These are phyloP conservation scores for Nowickia ferox DNA, from an alignment of 2,888 invertebrate genomes.

Conservation along the genomic window DNA sequence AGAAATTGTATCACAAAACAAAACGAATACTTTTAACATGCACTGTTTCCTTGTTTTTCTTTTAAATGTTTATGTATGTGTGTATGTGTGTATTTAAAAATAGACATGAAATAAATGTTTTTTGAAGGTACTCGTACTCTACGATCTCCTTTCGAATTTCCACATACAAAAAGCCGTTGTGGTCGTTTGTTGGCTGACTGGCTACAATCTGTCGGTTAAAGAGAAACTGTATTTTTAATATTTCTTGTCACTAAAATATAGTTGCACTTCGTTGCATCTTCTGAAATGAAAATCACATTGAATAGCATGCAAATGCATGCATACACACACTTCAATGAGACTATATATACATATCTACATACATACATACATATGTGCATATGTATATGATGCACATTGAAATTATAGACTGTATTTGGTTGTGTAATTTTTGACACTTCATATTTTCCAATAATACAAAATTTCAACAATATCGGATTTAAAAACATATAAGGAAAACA, in stretches of 20 bases:
- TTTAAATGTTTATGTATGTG: background rate
- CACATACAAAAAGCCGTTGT: constrained; percentile 21
- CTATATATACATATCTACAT: background rate
- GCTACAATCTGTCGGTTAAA: constrained; percentile 40
- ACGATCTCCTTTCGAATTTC: constrained; percentile 9
- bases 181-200: constrained; percentile 67
- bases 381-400: background rate
- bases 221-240: constrained; percentile 78
- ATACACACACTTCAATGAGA: background rate
- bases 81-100: background rate
- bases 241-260: constrained; percentile 82
- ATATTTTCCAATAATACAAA: background rate
- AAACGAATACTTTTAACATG: no score
- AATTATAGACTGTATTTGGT: background rate
- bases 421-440: background rate
- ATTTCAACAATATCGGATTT: background rate
- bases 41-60: background rate
- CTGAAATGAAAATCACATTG: background rate
- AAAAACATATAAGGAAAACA: no score
- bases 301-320: background rate
- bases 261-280: constrained; percentile 79
- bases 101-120: constrained; percentile 20
- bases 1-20: no score
- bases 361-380: background rate
- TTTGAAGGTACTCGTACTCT: constrained; percentile 24